A percentile compares a stretch with the other conserved stretches of the same genome.
These are phyloP conservation scores for Erebia ligea DNA, from an alignment of 2,888 invertebrate species.

Conservation along the genomic window DNA sequence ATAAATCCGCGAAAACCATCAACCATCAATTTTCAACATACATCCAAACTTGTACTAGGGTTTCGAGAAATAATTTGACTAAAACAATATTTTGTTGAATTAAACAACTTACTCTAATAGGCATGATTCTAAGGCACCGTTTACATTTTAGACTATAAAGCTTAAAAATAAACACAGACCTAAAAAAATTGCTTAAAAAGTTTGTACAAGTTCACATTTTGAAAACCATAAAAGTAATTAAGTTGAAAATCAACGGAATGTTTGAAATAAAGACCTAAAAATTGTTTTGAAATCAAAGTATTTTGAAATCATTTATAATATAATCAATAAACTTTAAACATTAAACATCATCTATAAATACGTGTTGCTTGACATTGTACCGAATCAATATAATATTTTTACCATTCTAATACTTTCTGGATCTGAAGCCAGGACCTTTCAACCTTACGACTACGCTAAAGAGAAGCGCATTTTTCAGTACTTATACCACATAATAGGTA, in stretches of 20 bases:
- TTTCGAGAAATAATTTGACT: not conserved
- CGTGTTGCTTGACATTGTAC: no score
- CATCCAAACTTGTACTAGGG: not conserved
- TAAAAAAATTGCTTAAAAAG: not conserved
- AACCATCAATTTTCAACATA: not conserved
- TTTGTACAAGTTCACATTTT: slow-evolving; percentile 9
- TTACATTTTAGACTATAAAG: not conserved
- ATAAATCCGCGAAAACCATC: no score
- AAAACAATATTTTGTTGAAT: not conserved
- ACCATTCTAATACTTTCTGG: not conserved
- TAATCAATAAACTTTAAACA: no score
- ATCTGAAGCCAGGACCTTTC: not conserved
- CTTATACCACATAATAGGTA: not conserved
- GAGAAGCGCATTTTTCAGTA: not conserved
- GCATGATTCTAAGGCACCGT: slow-evolving; percentile 19
- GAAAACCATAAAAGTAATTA: not conserved
- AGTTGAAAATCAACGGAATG: not conserved
- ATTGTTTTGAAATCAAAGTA: not conserved
- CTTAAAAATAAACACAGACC: not conserved
- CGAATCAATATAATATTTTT: no score
- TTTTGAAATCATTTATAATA: not conserved
- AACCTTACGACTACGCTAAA: not conserved
- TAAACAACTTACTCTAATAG: not conserved
- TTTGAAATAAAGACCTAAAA: not conserved
- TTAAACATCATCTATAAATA: no score